Percentiles rank a stretch among this genome's conserved stretches.
These are phyloP conservation scores for Octomys mimax DNA, from an alignment of 2,797 vertebrate species.

Conservation along the genomic window DNA sequence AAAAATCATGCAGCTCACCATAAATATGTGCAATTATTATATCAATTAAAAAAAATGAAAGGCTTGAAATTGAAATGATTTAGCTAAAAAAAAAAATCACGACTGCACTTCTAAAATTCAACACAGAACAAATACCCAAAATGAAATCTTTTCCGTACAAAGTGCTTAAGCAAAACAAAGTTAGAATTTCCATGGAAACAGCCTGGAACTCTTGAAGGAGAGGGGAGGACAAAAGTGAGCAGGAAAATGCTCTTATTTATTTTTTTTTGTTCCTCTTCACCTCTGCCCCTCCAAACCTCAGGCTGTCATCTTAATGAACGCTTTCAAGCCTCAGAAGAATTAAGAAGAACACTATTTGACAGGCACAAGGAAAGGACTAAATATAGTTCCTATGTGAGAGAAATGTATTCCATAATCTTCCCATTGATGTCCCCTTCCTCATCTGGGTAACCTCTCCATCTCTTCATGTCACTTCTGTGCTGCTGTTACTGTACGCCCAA, in stretches of 20 bases:
- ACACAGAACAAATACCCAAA: constrained; percentile 67
- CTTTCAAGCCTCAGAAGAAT: constrained; percentile 71
- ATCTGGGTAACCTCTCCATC: constrained; percentile 1
- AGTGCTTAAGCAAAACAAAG: constrained; percentile 75
- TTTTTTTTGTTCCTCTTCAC: constrained; percentile 78
- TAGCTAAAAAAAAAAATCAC: constrained; percentile 18
- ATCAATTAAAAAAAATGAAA: background rate
- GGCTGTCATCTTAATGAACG: constrained; percentile 69
- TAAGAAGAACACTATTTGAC: constrained; percentile 76
- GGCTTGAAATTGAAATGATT: constrained; percentile 49
- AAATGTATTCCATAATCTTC: constrained; percentile 62
- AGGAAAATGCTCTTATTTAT: constrained; percentile 68
- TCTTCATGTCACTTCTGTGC: constrained; percentile 14
- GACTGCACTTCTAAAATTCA: constrained; percentile 62
- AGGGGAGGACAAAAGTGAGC: constrained; percentile 65
- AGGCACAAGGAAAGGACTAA: constrained; percentile 69
- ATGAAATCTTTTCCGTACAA: constrained; percentile 67
- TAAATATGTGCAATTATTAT: background rate
- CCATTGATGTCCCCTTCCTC: background rate
- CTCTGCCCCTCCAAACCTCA: constrained; percentile 67
- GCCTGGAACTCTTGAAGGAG: constrained; percentile 70
- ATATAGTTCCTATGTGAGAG: constrained; percentile 67
- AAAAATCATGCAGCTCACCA: background rate
- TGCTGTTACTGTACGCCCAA: background rate
- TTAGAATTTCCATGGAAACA: constrained; percentile 80